Base-by-base conservation (phyloP, 2,888 invertebrate species). In the Patella pellucida region DNA sequence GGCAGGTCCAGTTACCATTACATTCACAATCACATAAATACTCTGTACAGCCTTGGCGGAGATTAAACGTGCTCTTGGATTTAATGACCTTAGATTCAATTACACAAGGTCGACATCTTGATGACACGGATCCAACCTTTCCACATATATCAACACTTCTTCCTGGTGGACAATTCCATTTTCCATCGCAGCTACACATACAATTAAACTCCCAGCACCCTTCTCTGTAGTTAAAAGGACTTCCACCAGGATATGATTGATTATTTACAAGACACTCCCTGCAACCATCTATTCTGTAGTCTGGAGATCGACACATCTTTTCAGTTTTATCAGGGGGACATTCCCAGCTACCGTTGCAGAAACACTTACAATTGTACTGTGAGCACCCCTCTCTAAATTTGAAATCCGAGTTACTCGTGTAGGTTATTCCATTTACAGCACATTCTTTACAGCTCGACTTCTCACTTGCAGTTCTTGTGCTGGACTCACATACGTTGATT, bases 121-220 rank as follows among this genome's bases (percentile, higher is more conserved):
- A 27, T 15, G 78, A 50, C 5, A 62, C 67, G 2, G 56, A 62
- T 2, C 31, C 76, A 14, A 78, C 73, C 3, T 71, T 77, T 31
- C 78, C 74, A 69, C 85, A 83, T 14, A 69, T 69, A 69, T 85
- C 81, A 9, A 76, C 72, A 1, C 83, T 79, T 50, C 70, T 51
- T 11, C 73, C 51, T 7, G 77, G 73, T 67, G 87, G 87, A 68
- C 88, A 88, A 23, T 72, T 71, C 76, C 84, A 83, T 1, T 78
- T 77, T 9, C 88, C 88, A 70, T 85, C 84, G 71, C 86, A 86
- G n/a, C 78, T 79, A 72, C 88, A 88, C 41, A 78, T 76, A 68
- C 86, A 86, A n/a, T 81, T 74, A 69, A 83, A 84, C 62, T 84
- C 81, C 75, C 79, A 83, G 72, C 86, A 86, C 11, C 79, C 85